Conservation (phyloP, 92 coral and sea anemone genomes). For the Meandrina meandrites region DNA sequence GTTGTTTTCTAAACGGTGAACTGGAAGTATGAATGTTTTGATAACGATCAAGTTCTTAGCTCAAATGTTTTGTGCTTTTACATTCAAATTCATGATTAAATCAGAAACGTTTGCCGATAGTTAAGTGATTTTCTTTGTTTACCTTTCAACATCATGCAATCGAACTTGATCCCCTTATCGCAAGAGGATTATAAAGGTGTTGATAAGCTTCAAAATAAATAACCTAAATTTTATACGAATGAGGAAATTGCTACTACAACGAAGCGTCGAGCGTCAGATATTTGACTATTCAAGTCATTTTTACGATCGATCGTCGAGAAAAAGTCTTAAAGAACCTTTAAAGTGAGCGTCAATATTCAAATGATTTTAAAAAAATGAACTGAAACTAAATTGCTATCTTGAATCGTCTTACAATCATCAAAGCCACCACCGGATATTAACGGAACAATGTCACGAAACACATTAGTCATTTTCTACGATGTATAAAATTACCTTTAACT, state of each 20-base stretch:
- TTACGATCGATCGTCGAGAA: neutral
- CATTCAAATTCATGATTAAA: neutral
- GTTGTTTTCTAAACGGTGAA: neutral
- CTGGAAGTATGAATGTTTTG: neutral
- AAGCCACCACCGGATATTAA: constrained; percentile 2
- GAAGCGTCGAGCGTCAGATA: neutral
- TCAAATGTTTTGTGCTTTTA: neutral
- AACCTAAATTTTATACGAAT: neutral
- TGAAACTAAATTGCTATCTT: neutral
- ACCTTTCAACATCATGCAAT: constrained; percentile 12
- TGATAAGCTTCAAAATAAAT: neutral
- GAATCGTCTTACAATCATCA: neutral
- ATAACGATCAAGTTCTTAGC: neutral
- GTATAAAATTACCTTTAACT: neutral
- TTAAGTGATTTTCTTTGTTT: neutral
- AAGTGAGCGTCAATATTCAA: neutral
- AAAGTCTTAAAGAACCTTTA: neutral
- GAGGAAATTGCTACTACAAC: neutral
- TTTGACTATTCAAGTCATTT: neutral
- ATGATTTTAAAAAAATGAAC: neutral
- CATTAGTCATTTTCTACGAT: neutral
- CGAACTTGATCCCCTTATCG: neutral
- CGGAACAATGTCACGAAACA: neutral
- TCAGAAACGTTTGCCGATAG: neutral
- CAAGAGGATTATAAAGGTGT: constrained; percentile 3